phyloP scores from a whole-genome alignment of 2,888 invertebrate genomes.

The Pollenia labialis region DNA sequence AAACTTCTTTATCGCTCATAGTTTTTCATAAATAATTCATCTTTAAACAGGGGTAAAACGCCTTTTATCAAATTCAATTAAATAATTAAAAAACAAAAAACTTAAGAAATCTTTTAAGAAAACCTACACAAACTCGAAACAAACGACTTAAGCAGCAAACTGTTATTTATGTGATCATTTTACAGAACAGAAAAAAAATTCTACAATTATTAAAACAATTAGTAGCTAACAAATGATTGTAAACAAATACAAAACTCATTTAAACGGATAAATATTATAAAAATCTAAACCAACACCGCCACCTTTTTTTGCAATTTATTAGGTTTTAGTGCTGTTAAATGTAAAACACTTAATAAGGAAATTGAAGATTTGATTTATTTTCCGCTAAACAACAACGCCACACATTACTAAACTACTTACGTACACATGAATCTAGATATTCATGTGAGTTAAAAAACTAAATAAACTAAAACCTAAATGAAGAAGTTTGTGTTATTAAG shows the following conservation, averaged over 20 bases:
- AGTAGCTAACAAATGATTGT: conserved; percentile 58
- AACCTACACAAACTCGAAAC: conserved; percentile 1
- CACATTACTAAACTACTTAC: conserved; percentile 55
- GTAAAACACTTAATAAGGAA: conserved; percentile 69
- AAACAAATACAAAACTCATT: conserved; percentile 34
- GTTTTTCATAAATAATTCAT: no score
- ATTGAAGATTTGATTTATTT: conserved; percentile 68
- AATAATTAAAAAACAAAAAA: not conserved
- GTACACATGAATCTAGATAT: not conserved
- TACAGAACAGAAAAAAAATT: conserved; percentile 11
- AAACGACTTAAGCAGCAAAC: conserved; percentile 55
- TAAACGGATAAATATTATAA: not conserved
- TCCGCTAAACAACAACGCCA: conserved; percentile 63
- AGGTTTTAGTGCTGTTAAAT: conserved; percentile 52
- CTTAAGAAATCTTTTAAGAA: not conserved
- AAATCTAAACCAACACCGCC: not conserved
- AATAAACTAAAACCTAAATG: not conserved
- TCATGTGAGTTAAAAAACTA: not conserved
- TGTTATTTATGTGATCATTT: conserved; percentile 33
- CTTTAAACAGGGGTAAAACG: no score
- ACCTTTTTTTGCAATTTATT: conserved; percentile 38
- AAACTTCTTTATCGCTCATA: no score
- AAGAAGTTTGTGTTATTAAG: not conserved
- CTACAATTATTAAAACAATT: conserved; percentile 56
- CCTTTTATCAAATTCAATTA: not conserved